Base-by-base conservation (phyloP, 2,888 invertebrate genomes). In the Agonopterix heracliana region DNA sequence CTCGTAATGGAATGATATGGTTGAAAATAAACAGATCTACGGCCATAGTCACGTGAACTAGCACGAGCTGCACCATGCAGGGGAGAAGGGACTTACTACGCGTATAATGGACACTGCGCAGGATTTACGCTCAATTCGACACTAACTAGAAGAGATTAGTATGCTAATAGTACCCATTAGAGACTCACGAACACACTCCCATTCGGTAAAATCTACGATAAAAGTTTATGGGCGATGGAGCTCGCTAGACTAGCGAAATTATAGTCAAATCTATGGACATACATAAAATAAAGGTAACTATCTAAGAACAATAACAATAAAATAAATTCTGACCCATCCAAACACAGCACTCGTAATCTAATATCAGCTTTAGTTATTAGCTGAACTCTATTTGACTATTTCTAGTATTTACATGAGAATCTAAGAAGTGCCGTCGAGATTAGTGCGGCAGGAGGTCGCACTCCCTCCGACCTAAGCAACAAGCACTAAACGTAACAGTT, bases 271-370 rank as follows among this genome's bases (percentile, higher is more conserved):
- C 82, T 84, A 84, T 79, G 61, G 68, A 74, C 78, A 81, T 78
- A 66, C 75, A 81, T 74, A 63, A 77, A 78, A 75, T 57, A 75
- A 73, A 79, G 70, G 26, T 26, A 66, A 53, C 75, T 81, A 79
- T 72, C 74, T 80, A 81, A 60, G 63, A 62, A 60, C 62, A 68
- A 72, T 67, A 71, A 72, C 74, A 65, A 65, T 52, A 51, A 64
- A 76, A 68, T 40, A 65, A 68, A 57, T 68, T 83, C 86, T 87
- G 88, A 89, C 89, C 79, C 88, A 88, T 88, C 88, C 88, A 84
- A 82, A 81, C 71, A 83, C 77, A 79, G 78, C 80, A 82, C 76
- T 77, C 75, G 67, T 64, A 41, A 69, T 66, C 64, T 79, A 77
- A 61, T 47, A 13, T 68, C 71, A 70, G 70, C 74, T 68, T 61